Evolutionary conservation across 2,797 vertebrate genomes (phyloP).

Genomic region (Diplodus sargus): DNA sequence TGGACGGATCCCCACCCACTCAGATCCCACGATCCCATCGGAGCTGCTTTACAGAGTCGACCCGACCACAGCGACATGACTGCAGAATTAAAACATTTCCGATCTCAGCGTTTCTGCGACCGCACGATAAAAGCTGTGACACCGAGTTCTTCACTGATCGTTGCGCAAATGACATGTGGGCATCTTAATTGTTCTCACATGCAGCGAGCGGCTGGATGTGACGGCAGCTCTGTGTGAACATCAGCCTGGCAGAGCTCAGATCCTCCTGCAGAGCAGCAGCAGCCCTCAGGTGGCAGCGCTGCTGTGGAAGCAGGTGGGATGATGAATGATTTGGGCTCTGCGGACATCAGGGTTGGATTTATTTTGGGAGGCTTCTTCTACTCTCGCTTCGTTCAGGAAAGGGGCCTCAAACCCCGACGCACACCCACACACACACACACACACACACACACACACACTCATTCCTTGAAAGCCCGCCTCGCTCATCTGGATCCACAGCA

Average conservation of each 20-base stretch:
- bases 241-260: not conserved
- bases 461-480: constrained; percentile 20
- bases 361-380: constrained; percentile 3
- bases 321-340: constrained; percentile 9
- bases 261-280: not conserved
- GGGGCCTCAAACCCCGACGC: constrained; percentile 26
- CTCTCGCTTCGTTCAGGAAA: constrained; percentile 30
- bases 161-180: constrained; percentile 52
- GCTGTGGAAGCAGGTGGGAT: constrained; percentile 25
- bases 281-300: not conserved
- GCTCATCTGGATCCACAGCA: constrained; percentile 69
- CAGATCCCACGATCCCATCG: constrained; percentile 25
- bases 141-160: constrained; percentile 40
- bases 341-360: constrained; percentile 29
- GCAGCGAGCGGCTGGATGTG: constrained; percentile 6
- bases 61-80: constrained; percentile 58
- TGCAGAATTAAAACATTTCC: constrained; percentile 67
- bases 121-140: constrained; percentile 63
- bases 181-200: constrained; percentile 49
- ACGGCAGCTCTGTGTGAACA: constrained; percentile 1
- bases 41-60: constrained; percentile 41
- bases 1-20: constrained; percentile 44
- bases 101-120: constrained; percentile 62
- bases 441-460: not conserved
- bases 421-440: too few relatives aligned